These are phyloP conservation scores for Rhabdomys pumilio DNA, from an alignment of 2,797 vertebrate genomes.

Conservation along the genomic window DNA sequence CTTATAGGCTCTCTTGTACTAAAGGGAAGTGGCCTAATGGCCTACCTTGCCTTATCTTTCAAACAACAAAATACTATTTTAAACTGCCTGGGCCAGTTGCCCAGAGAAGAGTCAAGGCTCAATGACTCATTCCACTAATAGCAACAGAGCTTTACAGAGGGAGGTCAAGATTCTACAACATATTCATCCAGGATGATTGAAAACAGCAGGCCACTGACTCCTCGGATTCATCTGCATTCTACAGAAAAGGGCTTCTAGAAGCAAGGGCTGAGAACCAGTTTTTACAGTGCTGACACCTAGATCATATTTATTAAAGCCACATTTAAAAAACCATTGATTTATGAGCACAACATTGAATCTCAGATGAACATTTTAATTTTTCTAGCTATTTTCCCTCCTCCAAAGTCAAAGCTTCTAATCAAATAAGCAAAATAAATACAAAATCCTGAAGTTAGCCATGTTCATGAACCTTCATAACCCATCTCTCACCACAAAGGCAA, in stretches of 20 bases:
- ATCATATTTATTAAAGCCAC: not conserved
- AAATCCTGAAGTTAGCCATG: not conserved
- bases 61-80: constrained; percentile 9
- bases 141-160: constrained; percentile 5
- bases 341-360: not conserved
- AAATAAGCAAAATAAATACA: not conserved
- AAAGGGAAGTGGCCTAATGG: not conserved
- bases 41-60: not conserved
- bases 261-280: not conserved
- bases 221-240: not conserved
- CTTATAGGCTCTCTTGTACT: not conserved
- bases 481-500: constrained; percentile 10
- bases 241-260: not conserved
- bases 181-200: not conserved
- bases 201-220: not conserved
- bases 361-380: constrained; percentile 30
- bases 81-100: not conserved
- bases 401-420: constrained; percentile 31
- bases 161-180: not conserved
- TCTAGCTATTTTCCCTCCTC: not conserved
- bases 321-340: constrained; percentile 9
- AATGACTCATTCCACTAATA: not conserved
- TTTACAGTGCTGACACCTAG: not conserved
- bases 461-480: not conserved
- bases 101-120: constrained; percentile 12